phyloP scores from a whole-genome alignment of 2,888 invertebrate species.

The Dioctria linearis region DNA sequence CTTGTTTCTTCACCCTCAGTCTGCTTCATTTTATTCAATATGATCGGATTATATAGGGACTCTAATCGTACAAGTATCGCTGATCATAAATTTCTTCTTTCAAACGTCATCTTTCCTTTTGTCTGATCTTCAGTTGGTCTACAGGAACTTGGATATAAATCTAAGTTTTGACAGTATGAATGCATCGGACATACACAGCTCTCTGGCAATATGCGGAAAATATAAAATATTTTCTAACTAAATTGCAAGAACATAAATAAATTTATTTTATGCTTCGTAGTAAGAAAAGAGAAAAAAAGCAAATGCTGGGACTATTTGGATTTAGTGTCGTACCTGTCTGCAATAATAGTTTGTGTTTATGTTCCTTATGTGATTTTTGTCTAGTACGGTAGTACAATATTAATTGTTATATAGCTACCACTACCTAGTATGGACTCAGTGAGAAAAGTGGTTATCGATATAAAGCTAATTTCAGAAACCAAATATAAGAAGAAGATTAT shows the following conservation, averaged over 20 bases:
- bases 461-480: too few relatives aligned
- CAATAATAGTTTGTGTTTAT: too few relatives aligned
- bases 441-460: too few relatives aligned
- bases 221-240: neutral
- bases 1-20: neutral
- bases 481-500: too few relatives aligned
- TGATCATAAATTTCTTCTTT: constrained; percentile 44
- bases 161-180: constrained; percentile 26
- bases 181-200: neutral
- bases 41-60: constrained; percentile 7
- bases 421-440: too few relatives aligned
- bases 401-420: too few relatives aligned
- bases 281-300: too few relatives aligned
- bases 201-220: constrained; percentile 6
- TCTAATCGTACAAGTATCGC: constrained; percentile 36
- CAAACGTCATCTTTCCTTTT: constrained; percentile 42
- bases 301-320: too few relatives aligned
- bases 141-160: constrained; percentile 36
- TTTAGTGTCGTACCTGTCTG: too few relatives aligned
- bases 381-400: too few relatives aligned
- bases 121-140: constrained; percentile 33
- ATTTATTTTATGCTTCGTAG: too few relatives aligned
- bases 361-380: too few relatives aligned
- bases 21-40: constrained; percentile 4
- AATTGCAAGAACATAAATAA: neutral